Base-by-base conservation (phyloP, 1,140 invertebrate species). In the Globodera ellingtonae region DNA sequence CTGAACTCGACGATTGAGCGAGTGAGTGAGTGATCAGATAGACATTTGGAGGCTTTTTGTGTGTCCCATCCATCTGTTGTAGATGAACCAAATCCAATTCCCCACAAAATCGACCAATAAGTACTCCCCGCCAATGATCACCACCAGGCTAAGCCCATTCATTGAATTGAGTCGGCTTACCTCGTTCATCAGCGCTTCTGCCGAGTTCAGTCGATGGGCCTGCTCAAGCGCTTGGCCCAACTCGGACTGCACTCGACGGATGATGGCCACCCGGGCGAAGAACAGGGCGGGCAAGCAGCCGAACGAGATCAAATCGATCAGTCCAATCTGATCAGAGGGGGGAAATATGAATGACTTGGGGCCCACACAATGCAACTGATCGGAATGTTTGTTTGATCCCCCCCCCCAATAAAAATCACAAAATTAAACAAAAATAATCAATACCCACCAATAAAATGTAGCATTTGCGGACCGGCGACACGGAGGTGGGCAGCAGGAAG, bases 401-500 rank as follows among this genome's bases (percentile, higher is more conserved):
- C 18, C 18, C 15, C 18, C 56, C 56, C 56, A 13, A 44, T 50
- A 76, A 65, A 7, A 75, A 76, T 69, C 9, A n/a, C 9, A 13
- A 66, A 18, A 10, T 76, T 67, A 15, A 76, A 69, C n/a, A 13
- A 35, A 15, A 76, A 69, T 9, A 13, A 35, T 10, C 47, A 67
- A 52, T 46, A 24, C 66, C 1, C 21, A 81, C 80, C 79, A 81
- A 79, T 72, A 50, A 70, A 59, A 81, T 21, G 72, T 81, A 56
- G 59, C 69, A 79, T 13, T 66, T 67, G 5, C 80, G 80, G 44
- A 81, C 72, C 35, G 69, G 62, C 46, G 47, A 71, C 48, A 52
- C 80, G 18, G 81, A 78, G 4, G 88, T 81, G n/a, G 82, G 70
- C 71, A 87, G 67, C 72, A 87, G 84, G 6, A 88, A 78, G 59